These are phyloP conservation scores for Lutraria lutraria DNA, from an alignment of 2,888 invertebrate species.

Conservation along the genomic window DNA sequence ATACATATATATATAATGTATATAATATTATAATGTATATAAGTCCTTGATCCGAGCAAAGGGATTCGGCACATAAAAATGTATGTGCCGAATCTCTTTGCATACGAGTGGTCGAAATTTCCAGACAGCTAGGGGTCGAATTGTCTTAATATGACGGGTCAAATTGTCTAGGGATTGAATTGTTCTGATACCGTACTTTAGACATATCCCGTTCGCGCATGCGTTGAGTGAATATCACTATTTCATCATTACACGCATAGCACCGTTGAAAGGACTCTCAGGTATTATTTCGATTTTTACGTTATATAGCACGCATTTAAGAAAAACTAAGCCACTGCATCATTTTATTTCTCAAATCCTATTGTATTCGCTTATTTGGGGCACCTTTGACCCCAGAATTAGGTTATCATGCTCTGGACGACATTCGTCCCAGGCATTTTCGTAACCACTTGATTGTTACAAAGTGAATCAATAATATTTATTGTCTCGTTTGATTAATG, in stretches of 20 bases:
- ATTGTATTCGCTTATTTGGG: neutral
- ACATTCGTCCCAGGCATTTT: neutral
- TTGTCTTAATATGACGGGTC: too few relatives aligned
- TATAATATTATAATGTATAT: too few relatives aligned
- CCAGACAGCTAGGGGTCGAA: too few relatives aligned
- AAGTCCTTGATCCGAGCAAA: too few relatives aligned
- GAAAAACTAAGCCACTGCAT: neutral
- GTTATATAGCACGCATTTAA: neutral
- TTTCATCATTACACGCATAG: neutral
- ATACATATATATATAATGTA: too few relatives aligned
- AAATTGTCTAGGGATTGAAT: too few relatives aligned
- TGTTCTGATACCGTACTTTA: too few relatives aligned
- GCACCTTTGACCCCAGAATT: neutral
- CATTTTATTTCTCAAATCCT: neutral
- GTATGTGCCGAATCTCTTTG: too few relatives aligned
- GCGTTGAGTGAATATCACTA: neutral
- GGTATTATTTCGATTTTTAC: neutral
- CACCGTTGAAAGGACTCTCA: constrained; percentile 12
- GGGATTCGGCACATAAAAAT: too few relatives aligned
- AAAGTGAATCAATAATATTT: neutral
- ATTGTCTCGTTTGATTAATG: neutral
- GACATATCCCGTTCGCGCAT: neutral
- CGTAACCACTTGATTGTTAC: neutral
- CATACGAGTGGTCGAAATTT: too few relatives aligned
- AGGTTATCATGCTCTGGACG: neutral